Base-by-base conservation (phyloP, 2,888 invertebrate species). In the Euplexia lucipara region DNA sequence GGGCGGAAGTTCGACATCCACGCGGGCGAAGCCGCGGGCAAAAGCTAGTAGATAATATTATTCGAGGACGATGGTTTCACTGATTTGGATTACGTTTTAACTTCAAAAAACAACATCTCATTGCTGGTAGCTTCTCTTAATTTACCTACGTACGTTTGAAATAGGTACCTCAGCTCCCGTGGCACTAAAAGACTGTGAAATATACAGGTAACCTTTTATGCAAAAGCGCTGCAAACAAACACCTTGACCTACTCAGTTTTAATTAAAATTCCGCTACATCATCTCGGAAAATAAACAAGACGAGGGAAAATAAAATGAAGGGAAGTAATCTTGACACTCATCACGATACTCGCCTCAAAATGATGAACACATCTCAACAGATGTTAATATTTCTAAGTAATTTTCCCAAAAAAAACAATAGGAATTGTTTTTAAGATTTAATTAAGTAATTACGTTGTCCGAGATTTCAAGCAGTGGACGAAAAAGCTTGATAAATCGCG, bases 221-320 rank as follows among this genome's bases (percentile, higher is more conserved):
- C 37, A 57, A 66, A 78, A 73, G 52, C 32, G 34, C 47, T 57
- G 48, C 58, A 65, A 71, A 66, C 58, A 58, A 35, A 47, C 44
- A 64, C 75, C 64, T 79, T 76, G 76, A 74, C 76, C 82, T 47
- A 74, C 66, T 74, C 57, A 34, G 48, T 9, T 70, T 75, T 81
- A 71, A 81, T 78, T 81, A 69, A 81, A 81, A 81, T 57, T 59
- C 22, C n/a, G 47, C 67, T 34, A 58, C 62, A 62, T 56, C 47
- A 63, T 51, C 54, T 56, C 16, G 5, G n/a, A 48, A 69, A 52
- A 75, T 64, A 70, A 76, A 70, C 52, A 41, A 34, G 39, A 18
- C 22, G 12, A 26, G 45, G 34, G 10, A 59, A 73, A 69, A 63
- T 26, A 35, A 58, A 47, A 51, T 4, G 6, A 20, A 14, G 16